Base-by-base conservation (phyloP, 53 echinoderm and acorn worm genomes). In the Echinometra lucunter region DNA sequence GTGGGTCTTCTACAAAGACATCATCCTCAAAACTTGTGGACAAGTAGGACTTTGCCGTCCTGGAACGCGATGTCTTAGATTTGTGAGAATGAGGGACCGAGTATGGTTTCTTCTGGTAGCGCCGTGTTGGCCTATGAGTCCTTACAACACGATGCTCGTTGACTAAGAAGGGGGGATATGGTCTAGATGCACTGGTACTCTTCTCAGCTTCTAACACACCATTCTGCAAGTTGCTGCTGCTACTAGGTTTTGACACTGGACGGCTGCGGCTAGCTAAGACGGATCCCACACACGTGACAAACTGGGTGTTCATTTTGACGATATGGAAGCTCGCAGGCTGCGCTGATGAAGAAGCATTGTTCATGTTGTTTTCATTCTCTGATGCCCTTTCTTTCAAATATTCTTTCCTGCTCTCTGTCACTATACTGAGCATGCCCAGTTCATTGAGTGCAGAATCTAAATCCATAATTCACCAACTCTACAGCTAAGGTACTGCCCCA, bases 351-450 rank as follows among this genome's bases (percentile, higher is more conserved):
- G 89, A 42, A 19, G 95, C 58, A 38, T 53, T 82, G 66, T 82
- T 92, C 44, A 34, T 94, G 38, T 90, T 47, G 30, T 78, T 70
- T 45, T 94, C 87, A 27, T 55, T 45, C 25, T 88, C 56, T 21
- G 60, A 37, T 13, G 88, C 95, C 38, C 94, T 92, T 82, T 97
- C 97, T 32, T 90, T 94, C 42, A 97, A 92, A 90, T 95, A 98
- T 21, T 98, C 97, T 45, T 91, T 95, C 32, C 97, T 95, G 80
- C 98, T 98, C 38, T 98, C 98, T 38, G 98, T 98, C n/a, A 98
- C 96, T 6, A 95, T 92, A 91, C 98, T 98, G 53, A 98, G 96
- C 98, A 98, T 98, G 75, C 98, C 98, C 44, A 98, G 95, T 94
- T 98, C 98, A 89, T 96, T 95, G 66, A 98, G 89, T 5, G 98